Evolutionary conservation across 2,113 vertebrate species (phyloP), one percentile per base, ranked within the genome.

Genomic region (Saccopteryx leptura): DNA sequence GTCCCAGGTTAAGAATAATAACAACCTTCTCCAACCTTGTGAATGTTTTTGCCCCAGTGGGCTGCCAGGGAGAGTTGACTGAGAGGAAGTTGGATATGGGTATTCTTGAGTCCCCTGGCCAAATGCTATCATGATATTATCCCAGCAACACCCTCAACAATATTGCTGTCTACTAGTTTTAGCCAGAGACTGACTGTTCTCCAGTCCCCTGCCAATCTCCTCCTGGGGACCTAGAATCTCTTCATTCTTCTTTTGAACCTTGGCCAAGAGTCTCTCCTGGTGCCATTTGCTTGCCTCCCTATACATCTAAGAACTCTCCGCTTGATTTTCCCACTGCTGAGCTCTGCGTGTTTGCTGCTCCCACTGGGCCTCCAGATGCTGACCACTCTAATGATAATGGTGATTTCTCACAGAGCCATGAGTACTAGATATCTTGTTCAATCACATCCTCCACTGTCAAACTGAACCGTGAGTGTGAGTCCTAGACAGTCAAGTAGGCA

Each of bases 31-130:
- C 69, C 14, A 95, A 10, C 65, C 9, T 74, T 61, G 12, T 79
- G 33, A 88, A 75, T 82, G 18, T 54, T 92, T 91, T 85, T 96
- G 72, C 58, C 50, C 88, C 72, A 88, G 58, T n/a, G 12, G 90
- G 52, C 21, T 75, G 5, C 28, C 52, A 90, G 91, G 50, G 52
- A 96, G 39, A 78, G 18, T 3, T 58, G 33, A 7, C 81, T 85
- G 39, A 71, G 60, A 88, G 17, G 17, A 94, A 28, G 24, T 52
- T 87, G 60, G 54, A 58, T 85, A 56, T 54, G 31, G 9, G 10
- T 52, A 48, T 76, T 85, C 94, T 92, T 69, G 48, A 78, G 31
- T 88, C 39, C 65, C 5, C 39, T 93, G 50, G 58, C 9, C 58
- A 88, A 96, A 79, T 72, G 61, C 14, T 85, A 61, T 85, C 8